Evolutionary conservation across 2,113 vertebrate species (phyloP).

Genomic region (Vidua chalybeata): DNA sequence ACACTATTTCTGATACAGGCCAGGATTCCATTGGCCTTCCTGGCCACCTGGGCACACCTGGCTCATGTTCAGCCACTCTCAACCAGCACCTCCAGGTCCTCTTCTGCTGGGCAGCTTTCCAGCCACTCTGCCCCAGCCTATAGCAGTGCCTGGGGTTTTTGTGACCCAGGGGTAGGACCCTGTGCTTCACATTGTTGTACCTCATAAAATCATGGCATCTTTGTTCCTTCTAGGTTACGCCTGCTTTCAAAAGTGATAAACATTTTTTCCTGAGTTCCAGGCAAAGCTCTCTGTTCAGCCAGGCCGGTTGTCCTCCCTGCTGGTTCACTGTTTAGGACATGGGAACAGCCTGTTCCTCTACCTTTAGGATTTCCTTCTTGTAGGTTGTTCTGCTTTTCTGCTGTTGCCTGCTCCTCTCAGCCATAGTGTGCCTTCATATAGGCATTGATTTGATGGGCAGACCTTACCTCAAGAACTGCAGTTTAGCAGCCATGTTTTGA

Average conservation of each 20-base stretch:
- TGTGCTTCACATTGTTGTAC: background rate
- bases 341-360: background rate
- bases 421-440: fast-evolving
- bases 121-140: background rate
- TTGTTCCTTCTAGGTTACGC: background rate
- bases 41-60: background rate
- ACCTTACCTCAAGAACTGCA: background rate
- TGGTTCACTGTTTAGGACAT: background rate
- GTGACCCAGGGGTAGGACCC: background rate
- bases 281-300: background rate
- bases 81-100: background rate
- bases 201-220: background rate
- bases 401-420: background rate
- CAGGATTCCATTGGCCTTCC: background rate
- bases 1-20: background rate
- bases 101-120: background rate
- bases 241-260: background rate
- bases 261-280: background rate
- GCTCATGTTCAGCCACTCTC: background rate
- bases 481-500: background rate
- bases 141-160: fast-evolving
- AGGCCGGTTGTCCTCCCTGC: fast-evolving
- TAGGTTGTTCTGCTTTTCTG: background rate
- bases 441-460: background rate
- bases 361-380: background rate